A percentile compares a stretch with the other conserved stretches of the same genome.
Conservation (phyloP, 2,113 vertebrate genomes). For the Spermophilus dauricus region DNA sequence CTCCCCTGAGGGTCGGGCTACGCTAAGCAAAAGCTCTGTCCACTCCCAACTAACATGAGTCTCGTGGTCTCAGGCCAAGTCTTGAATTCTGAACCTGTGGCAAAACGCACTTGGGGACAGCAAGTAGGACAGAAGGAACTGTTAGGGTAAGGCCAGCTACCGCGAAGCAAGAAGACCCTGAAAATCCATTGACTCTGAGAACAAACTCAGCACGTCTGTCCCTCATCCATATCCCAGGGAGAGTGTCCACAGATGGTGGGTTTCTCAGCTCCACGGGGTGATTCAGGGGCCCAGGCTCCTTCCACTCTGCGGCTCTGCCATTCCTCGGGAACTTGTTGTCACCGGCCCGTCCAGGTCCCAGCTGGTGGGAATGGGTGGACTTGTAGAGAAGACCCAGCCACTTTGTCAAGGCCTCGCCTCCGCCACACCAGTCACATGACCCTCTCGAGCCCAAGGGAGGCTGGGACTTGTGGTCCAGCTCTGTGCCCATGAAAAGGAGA, state of each 20-base stretch:
- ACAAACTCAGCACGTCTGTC: background rate
- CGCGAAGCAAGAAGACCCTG: background rate
- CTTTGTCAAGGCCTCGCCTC: background rate
- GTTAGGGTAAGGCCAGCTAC: background rate
- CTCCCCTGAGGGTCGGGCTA: background rate
- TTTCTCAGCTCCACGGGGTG: background rate
- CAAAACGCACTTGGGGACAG: background rate
- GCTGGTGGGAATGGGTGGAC: background rate
- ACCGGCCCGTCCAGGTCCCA: rapidly evolving
- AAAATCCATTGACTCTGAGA: background rate
- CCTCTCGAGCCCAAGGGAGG: background rate
- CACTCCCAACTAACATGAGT: background rate
- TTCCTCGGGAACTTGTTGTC: background rate
- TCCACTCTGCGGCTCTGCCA: background rate
- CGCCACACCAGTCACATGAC: background rate
- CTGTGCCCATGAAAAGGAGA: too few relatives aligned
- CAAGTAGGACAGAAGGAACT: background rate
- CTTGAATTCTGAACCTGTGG: background rate
- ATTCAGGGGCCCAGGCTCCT: background rate
- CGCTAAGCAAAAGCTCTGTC: background rate
- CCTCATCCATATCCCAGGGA: background rate
- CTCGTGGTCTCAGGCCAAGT: background rate
- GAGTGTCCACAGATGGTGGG: background rate
- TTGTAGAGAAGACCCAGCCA: background rate
- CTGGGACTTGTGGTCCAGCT: background rate